Conservation (phyloP, 1,140 invertebrate species). For the Monomorium pharaonis region DNA sequence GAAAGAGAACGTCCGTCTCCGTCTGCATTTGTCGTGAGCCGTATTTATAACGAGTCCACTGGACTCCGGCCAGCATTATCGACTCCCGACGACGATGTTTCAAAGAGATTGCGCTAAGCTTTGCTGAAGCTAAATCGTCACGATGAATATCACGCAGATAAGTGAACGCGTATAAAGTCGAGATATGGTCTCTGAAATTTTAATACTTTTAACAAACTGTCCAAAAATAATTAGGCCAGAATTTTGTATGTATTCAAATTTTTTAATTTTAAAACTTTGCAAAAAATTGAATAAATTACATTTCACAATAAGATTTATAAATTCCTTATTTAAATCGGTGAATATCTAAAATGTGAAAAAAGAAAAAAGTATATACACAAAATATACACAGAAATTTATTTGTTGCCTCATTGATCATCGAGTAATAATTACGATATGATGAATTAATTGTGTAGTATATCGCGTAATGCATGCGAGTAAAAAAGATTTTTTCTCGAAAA, state of each 20-base stretch:
- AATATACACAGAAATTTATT: neutral
- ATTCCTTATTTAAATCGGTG: neutral
- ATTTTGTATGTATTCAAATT: neutral
- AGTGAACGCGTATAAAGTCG: neutral
- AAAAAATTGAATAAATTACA: neutral
- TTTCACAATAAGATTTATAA: neutral
- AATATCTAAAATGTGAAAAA: neutral
- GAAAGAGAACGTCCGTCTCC: constrained; percentile 48
- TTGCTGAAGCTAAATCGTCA: neutral
- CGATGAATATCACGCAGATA: neutral
- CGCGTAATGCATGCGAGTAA: neutral
- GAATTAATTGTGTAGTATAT: neutral
- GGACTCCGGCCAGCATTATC: constrained; percentile 66
- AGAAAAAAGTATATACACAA: neutral
- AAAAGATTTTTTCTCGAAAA: neutral
- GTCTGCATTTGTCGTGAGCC: constrained; percentile 66
- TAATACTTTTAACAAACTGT: neutral
- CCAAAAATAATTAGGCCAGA: neutral
- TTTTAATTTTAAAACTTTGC: too few relatives aligned
- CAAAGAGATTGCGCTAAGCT: constrained; percentile 28
- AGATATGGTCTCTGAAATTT: neutral
- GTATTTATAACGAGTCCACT: constrained; percentile 71
- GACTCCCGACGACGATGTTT: constrained; percentile 35
- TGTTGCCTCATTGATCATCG: neutral
- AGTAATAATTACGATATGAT: neutral